A percentile compares a stretch with the other conserved stretches of the same genome.
Evolutionary conservation across 2,797 vertebrate species (phyloP).

Genomic region (Pangasius mekongensis): DNA sequence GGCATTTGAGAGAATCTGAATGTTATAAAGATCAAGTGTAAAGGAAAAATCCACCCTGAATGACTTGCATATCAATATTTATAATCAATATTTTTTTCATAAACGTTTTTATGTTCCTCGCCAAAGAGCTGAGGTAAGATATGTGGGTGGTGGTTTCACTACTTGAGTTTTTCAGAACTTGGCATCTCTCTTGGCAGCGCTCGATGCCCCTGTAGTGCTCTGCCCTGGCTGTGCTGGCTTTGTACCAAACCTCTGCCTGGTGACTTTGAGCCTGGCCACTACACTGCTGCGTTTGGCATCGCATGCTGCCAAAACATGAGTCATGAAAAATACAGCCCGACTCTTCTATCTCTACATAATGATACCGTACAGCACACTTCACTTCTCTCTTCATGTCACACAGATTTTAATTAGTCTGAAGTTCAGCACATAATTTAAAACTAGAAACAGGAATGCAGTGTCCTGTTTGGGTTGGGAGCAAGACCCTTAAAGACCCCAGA

Average conservation of each 20-base stretch:
- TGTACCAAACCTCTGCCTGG: constrained; percentile 54
- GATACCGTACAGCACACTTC: not conserved
- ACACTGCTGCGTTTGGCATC: constrained; percentile 50
- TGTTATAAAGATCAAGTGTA: not conserved
- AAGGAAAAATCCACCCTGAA: not conserved
- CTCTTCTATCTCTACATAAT: constrained; percentile 14
- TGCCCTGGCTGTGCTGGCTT: constrained; percentile 42
- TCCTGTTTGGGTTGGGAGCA: not conserved
- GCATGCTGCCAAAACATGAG: constrained; percentile 46
- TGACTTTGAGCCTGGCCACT: constrained; percentile 55
- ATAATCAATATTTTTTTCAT: not conserved
- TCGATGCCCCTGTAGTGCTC: constrained; percentile 43
- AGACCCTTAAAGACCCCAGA: not conserved
- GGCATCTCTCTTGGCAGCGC: constrained; percentile 51
- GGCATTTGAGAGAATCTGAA: not conserved
- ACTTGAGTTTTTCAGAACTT: constrained; percentile 41
- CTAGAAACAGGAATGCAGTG: not conserved
- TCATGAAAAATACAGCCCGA: constrained; percentile 38
- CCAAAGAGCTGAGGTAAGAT: not conserved
- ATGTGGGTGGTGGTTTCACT: constrained; percentile 2
- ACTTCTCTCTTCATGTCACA: not conserved
- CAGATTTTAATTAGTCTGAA: not conserved
- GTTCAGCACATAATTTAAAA: not conserved
- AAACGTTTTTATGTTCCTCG: not conserved
- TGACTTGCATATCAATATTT: not conserved